These are phyloP conservation scores for Amitus sp. DNA, from an alignment of 2,888 invertebrate genomes.

Conservation along the genomic window DNA sequence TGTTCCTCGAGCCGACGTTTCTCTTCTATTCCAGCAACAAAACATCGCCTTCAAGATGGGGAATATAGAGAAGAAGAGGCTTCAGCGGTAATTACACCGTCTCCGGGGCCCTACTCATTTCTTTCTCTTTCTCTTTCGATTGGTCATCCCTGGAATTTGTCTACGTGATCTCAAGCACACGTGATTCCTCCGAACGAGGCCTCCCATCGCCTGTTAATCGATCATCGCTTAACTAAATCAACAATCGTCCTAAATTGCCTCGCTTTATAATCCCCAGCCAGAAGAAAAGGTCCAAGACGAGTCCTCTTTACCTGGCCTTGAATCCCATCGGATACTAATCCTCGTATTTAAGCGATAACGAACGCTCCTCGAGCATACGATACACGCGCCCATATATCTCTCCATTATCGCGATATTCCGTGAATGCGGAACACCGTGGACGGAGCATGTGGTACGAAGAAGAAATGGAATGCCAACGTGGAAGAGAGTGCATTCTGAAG, in stretches of 20 bases:
- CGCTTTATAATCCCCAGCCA: background rate
- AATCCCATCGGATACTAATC: slow-evolving; percentile 1
- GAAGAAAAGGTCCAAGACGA: no score
- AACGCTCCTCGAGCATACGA: background rate
- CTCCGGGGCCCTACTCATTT: no score
- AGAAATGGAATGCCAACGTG: no score
- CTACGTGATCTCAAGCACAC: slow-evolving; percentile 28
- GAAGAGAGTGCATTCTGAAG: no score
- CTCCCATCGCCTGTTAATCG: no score
- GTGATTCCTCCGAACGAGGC: slow-evolving; percentile 13
- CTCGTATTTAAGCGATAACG: slow-evolving; percentile 4
- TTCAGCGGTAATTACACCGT: slow-evolving; percentile 51
- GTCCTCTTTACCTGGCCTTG: no score
- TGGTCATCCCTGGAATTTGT: slow-evolving; percentile 44
- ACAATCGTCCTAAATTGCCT: no score
- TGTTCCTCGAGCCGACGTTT: slow-evolving; percentile 48
- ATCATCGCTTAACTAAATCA: no score
- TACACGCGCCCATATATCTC: slow-evolving; percentile 7
- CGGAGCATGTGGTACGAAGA: slow-evolving; percentile 1
- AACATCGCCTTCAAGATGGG: slow-evolving; percentile 31
- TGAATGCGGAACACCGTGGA: slow-evolving; percentile 12
- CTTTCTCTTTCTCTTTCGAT: no score
- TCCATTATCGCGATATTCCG: slow-evolving; percentile 14
- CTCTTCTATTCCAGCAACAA: slow-evolving; percentile 52
- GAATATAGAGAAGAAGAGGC: slow-evolving; percentile 20